phyloP scores from a whole-genome alignment of 2,888 invertebrate species.

The Bellardia bayeri region DNA sequence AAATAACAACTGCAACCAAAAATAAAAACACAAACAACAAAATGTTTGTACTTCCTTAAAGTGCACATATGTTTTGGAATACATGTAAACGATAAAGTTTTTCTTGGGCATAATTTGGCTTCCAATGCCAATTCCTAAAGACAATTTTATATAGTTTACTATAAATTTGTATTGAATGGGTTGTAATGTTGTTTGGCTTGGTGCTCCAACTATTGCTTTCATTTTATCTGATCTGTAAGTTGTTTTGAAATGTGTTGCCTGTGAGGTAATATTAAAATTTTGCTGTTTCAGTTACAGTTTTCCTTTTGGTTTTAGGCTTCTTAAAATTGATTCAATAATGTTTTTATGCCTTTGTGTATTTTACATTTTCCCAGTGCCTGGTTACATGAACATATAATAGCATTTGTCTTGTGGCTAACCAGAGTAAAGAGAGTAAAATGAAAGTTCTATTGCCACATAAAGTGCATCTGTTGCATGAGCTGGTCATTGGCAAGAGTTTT shows the following conservation, averaged over 20 bases:
- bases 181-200: not conserved
- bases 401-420: conserved; percentile 72
- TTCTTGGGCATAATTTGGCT: conserved; percentile 44
- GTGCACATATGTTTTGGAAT: conserved; percentile 53
- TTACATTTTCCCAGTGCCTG: conserved; percentile 16
- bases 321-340: conserved; percentile 62
- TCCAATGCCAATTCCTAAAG: not conserved
- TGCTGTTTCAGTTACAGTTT: not conserved
- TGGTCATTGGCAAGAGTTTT: conserved; percentile 60
- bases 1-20: conserved; percentile 23
- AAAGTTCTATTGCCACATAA: conserved; percentile 67
- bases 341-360: conserved; percentile 25
- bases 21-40: not conserved
- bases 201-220: not conserved
- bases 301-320: conserved; percentile 63
- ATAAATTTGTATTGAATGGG: conserved; percentile 51
- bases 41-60: not conserved
- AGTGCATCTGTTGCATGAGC: conserved; percentile 71
- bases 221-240: not conserved
- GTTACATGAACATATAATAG: conserved; percentile 34
- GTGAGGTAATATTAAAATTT: conserved; percentile 35
- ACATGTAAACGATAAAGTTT: conserved; percentile 48
- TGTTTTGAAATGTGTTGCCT: conserved; percentile 28
- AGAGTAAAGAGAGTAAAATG: conserved; percentile 54
- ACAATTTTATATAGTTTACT: conserved; percentile 42